Base-by-base conservation (phyloP, 2,888 invertebrate genomes). In the Scrobipalpa atriplicella region DNA sequence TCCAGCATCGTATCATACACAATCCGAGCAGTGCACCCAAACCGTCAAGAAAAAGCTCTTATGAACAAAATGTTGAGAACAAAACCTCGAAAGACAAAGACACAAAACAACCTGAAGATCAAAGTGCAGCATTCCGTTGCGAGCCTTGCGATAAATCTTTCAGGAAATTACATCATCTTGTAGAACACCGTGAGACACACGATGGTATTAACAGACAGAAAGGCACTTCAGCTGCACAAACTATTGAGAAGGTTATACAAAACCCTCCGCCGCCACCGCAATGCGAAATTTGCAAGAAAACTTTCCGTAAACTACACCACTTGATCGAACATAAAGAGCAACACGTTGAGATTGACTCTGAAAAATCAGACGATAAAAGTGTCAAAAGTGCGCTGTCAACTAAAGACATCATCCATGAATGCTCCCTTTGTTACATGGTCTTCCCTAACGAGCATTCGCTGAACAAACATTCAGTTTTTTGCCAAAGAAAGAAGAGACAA, bases 131-230 rank as follows among this genome's bases (percentile, higher is more conserved):
- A 3, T 93, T 93, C 72, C 86, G 93, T 7, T 93, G 93, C 66
- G 93, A 93, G 69, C 90, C 90, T 10, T 93, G 93, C 61, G 93
- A 93, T 66, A 93, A 93, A 71, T 93, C 93, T 0, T 93, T 93
- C 68, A 84, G 93, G 68, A 93, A 93, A 72, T 73, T 93, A 8
- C 93, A 93, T 70, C 93, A 93, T 74, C 80, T 93, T 18, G 93
- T 93, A 8, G 93, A 93, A 71, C 93, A 93, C 43, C 82, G 93
- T 70, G 93, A 93, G 73, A 91, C 91, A 1, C 93, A 93, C 63
- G 92, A 89, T 67, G 87, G 89, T 29, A 89, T 87, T 39, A 89
- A 89, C 67, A 84, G 88, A 64, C 89, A 88, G 70, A 85, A 85
- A 66, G 79, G 72, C 29, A 73, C 77, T 6, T 70, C 77, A 7